These are phyloP conservation scores for Dreissena polymorpha DNA, from an alignment of 1,140 invertebrate genomes.

Conservation along the genomic window DNA sequence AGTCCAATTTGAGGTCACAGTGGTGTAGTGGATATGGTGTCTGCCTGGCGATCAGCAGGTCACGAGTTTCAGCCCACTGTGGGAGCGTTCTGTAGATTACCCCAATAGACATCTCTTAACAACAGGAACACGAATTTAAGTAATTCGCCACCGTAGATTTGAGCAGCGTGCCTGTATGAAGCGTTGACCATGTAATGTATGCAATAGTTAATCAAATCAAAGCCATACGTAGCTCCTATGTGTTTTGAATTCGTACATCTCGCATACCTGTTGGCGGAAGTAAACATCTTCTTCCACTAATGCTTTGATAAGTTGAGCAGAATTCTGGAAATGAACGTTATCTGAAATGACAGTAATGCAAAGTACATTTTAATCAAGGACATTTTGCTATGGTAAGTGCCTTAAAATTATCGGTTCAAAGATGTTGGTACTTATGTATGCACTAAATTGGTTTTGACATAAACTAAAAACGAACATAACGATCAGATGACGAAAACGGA, in stretches of 20 bases:
- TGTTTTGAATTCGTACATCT: background rate
- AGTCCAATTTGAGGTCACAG: too few species aligned
- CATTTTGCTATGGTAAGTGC: background rate
- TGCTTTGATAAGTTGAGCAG: constrained; percentile 91
- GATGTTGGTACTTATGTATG: background rate
- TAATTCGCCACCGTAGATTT: background rate
- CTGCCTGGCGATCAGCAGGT: too few species aligned
- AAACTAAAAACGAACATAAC: background rate
- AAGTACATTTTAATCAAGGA: background rate
- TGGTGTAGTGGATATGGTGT: too few species aligned
- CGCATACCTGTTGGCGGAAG: constrained; percentile 91
- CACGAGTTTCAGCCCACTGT: too few species aligned
- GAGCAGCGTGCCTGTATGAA: background rate
- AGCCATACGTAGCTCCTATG: background rate
- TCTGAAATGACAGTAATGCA: constrained; percentile 83
- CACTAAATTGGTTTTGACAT: background rate
- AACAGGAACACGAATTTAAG: background rate
- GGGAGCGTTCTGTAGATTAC: too few species aligned
- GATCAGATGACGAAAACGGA: background rate
- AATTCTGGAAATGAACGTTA: constrained; percentile 96
- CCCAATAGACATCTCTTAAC: background rate
- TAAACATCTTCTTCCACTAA: constrained; percentile 90
- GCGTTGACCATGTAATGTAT: background rate
- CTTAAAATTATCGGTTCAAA: background rate
- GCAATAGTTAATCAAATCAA: background rate